Evolutionary conservation across 2,888 invertebrate species (phyloP).

Genomic region (Eubasilissa splendida): DNA sequence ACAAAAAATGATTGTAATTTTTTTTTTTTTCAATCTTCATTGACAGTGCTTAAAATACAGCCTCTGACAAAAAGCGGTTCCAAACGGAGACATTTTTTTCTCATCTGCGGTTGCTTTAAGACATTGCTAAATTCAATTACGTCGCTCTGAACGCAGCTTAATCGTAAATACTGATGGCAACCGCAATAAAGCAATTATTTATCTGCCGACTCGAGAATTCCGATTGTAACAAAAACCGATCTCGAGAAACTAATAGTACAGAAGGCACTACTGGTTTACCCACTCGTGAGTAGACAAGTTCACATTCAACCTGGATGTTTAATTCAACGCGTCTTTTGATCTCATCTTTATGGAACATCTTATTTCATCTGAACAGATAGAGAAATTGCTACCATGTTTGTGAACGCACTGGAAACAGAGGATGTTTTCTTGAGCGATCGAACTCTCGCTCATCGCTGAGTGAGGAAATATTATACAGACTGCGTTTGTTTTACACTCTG

Average conservation of each 20-base stretch:
- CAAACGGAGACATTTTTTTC: no score
- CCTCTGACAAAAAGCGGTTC: no score
- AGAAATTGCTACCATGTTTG: conserved; percentile 12
- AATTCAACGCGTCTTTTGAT: conserved; percentile 30
- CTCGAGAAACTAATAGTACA: background rate
- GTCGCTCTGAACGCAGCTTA: background rate
- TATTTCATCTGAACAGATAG: conserved; percentile 17
- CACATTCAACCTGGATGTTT: conserved; percentile 26
- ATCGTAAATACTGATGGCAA: background rate
- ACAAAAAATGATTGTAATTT: no score
- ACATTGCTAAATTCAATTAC: conserved; percentile 4
- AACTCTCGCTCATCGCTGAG: background rate
- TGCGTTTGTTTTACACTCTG: no score
- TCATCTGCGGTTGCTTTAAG: background rate
- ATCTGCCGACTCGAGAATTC: background rate
- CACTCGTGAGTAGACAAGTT: background rate
- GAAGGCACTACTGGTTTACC: background rate
- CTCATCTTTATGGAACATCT: conserved; percentile 34
- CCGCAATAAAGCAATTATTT: conserved; percentile 20
- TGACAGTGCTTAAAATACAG: no score
- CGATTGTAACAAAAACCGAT: background rate
- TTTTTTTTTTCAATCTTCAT: no score
- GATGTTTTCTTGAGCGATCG: background rate
- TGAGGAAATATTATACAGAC: background rate
- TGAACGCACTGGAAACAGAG: background rate